Evolutionary conservation across 2,113 vertebrate genomes (phyloP).

Genomic region (Callaeas wilsoni): DNA sequence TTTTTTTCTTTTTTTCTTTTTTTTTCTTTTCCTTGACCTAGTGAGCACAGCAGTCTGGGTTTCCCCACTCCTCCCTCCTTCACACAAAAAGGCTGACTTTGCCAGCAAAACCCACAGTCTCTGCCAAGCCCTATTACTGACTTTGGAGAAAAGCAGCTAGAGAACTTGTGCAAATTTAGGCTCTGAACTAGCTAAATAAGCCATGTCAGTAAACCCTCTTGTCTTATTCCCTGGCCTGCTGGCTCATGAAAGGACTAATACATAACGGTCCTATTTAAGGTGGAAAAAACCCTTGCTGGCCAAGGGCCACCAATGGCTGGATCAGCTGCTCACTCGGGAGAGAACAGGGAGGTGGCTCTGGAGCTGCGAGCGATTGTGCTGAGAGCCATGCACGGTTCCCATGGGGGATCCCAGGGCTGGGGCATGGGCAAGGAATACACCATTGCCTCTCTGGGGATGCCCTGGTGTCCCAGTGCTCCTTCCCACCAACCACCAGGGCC

Average conservation of each 20-base stretch:
- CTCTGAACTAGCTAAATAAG: slow-evolving; percentile 58
- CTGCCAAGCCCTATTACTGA: slow-evolving; percentile 51
- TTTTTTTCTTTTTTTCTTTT: fast-evolving
- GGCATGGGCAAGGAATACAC: neutral
- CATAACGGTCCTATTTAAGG: slow-evolving; percentile 45
- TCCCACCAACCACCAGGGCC: neutral
- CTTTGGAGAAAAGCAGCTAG: slow-evolving; percentile 47
- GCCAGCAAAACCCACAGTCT: slow-evolving; percentile 39
- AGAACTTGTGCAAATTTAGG: slow-evolving; percentile 34
- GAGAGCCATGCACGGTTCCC: fast-evolving
- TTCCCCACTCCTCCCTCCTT: slow-evolving; percentile 33
- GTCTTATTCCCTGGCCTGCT: slow-evolving; percentile 34
- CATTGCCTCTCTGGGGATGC: neutral
- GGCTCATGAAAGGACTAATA: slow-evolving; percentile 18
- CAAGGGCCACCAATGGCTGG: neutral
- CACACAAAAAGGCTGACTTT: slow-evolving; percentile 50
- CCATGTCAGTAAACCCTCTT: slow-evolving; percentile 41
- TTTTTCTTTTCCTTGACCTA: slow-evolving; percentile 12
- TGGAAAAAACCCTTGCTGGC: slow-evolving; percentile 37
- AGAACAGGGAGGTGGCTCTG: neutral
- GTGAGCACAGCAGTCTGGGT: slow-evolving; percentile 25
- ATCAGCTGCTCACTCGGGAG: neutral
- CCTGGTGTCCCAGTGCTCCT: neutral
- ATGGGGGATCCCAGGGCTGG: neutral
- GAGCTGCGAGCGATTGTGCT: neutral